Base-by-base conservation (phyloP, 2,113 vertebrate genomes). In the Gymnogyps californianus region DNA sequence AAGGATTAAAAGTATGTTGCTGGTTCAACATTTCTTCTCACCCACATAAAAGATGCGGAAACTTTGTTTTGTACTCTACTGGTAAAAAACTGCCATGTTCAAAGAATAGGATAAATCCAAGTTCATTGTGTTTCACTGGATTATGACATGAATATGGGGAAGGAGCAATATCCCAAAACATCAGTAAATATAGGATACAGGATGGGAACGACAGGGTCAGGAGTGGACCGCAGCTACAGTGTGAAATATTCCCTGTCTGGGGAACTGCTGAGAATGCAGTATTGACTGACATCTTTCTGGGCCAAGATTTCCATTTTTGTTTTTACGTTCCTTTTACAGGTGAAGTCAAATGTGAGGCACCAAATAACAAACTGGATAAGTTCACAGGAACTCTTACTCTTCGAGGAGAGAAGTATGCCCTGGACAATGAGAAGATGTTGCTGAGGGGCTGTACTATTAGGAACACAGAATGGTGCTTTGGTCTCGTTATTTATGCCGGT, bases 401-500 rank as follows among this genome's bases (percentile, higher is more conserved):
- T 83, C 55, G 92, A 11, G 98, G 96, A 38, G 94, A 98, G 47
- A 98, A 90, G 6, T 98, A 98, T 42, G 28, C 98, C 42, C 93
- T 99, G 97, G 98, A 99, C 97, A 98, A 99, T 4, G 99, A 99
- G 80, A 99, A 98, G 97, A 97, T 99, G 86, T 97, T 99, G 94
- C 98, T 99, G 49, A 96, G 99, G 67, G 99, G 99, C 80, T 99
- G 99, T 70, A 98, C 98, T 0, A 98, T 99, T 77, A 98, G 99
- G 93, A 99, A 99, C 97, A 99, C 99, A 0, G 99, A 99, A 7
- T 99, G 99, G 99, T 99, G 99, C 97, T 99, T 98, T 24, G 99
- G 99, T 16, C 97, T 99, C 0, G 99, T 99, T 79, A 95, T 99
- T 92, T 99, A 99, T 74, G 99, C 98, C 67, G 99, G 99, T 99